Evolutionary conservation across 1,140 invertebrate species (phyloP), one percentile per base, ranked within the genome.

Genomic region (Pseudomyrmex cubaensis): DNA sequence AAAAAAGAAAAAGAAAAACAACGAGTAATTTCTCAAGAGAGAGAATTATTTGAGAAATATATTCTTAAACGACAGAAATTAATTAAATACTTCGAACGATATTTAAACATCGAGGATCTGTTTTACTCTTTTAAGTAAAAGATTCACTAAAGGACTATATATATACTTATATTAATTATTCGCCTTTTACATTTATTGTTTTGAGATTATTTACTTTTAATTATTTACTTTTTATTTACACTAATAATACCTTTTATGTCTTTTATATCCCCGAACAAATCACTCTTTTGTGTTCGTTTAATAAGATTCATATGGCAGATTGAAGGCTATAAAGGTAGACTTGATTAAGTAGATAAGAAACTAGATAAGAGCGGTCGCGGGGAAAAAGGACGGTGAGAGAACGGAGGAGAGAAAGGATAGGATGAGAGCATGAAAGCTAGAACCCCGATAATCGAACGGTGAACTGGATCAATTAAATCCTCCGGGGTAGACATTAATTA

Each of bases 381-480:
- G 35, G 57, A 57, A 76, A 57, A 75, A 59, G 78, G 48, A 35
- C 35, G n/a, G 12, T 9, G 61, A 61, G 73, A 63, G 52, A 10
- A 35, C 17, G 52, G 64, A 62, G 67, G 63, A 22, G 69, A 44
- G n/a, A 75, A 22, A 67, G 62, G 67, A 75, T 46, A 69, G 85
- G 78, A 57, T 35, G 54, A 50, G 64, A 56, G 54, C 77, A 76
- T 88, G 88, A 90, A 88, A 87, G 87, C 90, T 88, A 72, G 74
- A 72, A 57, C 84, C 80, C 85, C 89, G 89, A 90, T 90, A 90
- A 90, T 90, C 86, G 89, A 87, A 90, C 82, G 63, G 80, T 80
- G 84, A 90, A 90, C 77, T 86, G 84, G 85, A 90, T 85, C 89
- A 90, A 90, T 90, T 90, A 90, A 90, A 89, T 73, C 75, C 85